Evolutionary conservation across 1,140 invertebrate species (phyloP).

Genomic region (Rhopalosiphum padi): DNA sequence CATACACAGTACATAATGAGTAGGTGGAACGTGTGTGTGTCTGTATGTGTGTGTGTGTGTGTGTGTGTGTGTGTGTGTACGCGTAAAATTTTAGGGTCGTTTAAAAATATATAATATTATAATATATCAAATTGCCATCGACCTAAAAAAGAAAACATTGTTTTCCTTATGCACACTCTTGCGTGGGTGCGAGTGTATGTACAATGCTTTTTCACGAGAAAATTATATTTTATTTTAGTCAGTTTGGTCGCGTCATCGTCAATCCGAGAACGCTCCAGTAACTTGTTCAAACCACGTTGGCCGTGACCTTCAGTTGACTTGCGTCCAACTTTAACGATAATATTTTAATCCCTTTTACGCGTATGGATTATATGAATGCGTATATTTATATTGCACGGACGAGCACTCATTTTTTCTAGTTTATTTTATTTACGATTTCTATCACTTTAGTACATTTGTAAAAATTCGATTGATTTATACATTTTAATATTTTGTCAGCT

Average conservation of each 20-base stretch:
- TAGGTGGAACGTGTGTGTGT: not conserved
- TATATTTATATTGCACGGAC: not conserved
- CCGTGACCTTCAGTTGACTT: not conserved
- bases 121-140: not conserved
- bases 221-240: slow-evolving; percentile 7
- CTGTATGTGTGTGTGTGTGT: too few species aligned
- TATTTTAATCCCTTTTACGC: not conserved
- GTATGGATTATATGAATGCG: not conserved
- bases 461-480: too few species aligned
- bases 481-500: too few species aligned
- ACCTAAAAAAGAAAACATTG: not conserved
- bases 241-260: not conserved
- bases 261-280: not conserved
- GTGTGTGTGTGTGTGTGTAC: not conserved
- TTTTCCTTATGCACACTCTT: not conserved
- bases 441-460: too few species aligned
- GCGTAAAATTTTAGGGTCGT: not conserved
- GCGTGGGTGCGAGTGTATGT: not conserved
- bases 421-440: too few species aligned
- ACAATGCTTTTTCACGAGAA: not conserved
- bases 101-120: not conserved
- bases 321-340: not conserved
- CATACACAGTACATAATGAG: not conserved
- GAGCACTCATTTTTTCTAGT: not conserved
- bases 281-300: not conserved